phyloP scores from a whole-genome alignment of 2,797 vertebrate species.

The Apogon hyalosoma region DNA sequence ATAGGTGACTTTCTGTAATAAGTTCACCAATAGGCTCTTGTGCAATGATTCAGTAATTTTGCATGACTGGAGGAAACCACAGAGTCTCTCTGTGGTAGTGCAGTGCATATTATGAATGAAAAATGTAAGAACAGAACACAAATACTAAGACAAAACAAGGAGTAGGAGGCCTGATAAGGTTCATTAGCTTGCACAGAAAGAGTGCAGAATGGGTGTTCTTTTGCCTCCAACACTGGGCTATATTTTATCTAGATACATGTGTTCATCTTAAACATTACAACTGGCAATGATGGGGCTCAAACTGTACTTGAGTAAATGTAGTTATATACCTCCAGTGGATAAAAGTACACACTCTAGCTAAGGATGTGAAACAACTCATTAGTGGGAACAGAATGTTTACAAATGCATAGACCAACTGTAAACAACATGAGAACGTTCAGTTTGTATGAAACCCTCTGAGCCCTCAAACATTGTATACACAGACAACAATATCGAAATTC shows the following conservation, averaged over 20 bases:
- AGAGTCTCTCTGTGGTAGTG: background rate
- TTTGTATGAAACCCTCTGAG: constrained; percentile 8
- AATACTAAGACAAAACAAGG: too few relatives aligned
- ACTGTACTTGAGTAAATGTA: too few relatives aligned
- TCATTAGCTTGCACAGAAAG: too few relatives aligned
- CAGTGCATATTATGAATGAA: too few relatives aligned
- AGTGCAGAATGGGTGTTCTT: too few relatives aligned
- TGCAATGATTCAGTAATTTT: constrained; percentile 26
- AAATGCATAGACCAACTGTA: background rate
- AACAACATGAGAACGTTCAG: background rate
- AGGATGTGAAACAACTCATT: background rate
- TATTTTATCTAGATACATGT: too few relatives aligned
- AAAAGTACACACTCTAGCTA: constrained; percentile 33
- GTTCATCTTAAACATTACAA: too few relatives aligned
- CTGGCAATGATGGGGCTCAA: too few relatives aligned
- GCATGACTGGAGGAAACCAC: constrained; percentile 18
- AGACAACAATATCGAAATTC: constrained; percentile 2
- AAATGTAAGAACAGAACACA: too few relatives aligned
- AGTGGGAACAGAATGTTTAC: background rate
- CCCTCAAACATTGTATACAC: background rate
- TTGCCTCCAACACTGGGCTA: too few relatives aligned
- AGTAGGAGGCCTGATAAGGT: too few relatives aligned
- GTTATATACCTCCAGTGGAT: background rate
- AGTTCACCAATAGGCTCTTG: constrained; percentile 16
- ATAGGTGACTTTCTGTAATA: constrained; percentile 9